Conservation (phyloP, 2,888 invertebrate species). For the Pharmacophagus antenor region DNA sequence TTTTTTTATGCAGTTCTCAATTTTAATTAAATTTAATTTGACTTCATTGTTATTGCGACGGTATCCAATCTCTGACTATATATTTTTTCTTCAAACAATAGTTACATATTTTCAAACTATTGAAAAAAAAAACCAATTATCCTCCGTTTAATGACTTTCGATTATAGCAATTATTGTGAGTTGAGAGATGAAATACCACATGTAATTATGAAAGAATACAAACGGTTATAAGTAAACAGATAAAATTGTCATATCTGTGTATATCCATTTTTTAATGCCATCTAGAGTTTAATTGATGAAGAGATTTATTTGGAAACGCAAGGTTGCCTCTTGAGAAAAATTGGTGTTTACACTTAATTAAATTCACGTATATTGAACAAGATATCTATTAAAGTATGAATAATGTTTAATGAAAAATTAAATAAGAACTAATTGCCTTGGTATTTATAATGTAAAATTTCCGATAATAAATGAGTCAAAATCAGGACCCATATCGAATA, state of each 20-base stretch:
- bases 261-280: too few species aligned
- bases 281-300: too few species aligned
- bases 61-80: neutral
- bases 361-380: neutral
- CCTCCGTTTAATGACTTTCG: slow-evolving; percentile 10
- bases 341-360: neutral
- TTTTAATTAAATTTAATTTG: neutral
- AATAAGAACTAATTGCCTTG: too few species aligned
- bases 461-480: too few species aligned
- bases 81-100: slow-evolving; percentile 42
- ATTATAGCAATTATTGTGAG: slow-evolving; percentile 8
- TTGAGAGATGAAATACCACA: slow-evolving; percentile 1
- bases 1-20: too few species aligned
- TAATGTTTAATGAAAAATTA: too few species aligned
- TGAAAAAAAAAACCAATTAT: slow-evolving; percentile 11
- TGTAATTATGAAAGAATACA: neutral
- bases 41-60: neutral
- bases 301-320: neutral
- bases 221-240: too few species aligned
- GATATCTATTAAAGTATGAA: too few species aligned
- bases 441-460: too few species aligned
- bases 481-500: too few species aligned
- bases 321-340: neutral
- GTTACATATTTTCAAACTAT: slow-evolving; percentile 41
- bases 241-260: too few species aligned